Base-by-base conservation (phyloP, 92 coral and sea anemone genomes). In the Bergia puertoricense region DNA sequence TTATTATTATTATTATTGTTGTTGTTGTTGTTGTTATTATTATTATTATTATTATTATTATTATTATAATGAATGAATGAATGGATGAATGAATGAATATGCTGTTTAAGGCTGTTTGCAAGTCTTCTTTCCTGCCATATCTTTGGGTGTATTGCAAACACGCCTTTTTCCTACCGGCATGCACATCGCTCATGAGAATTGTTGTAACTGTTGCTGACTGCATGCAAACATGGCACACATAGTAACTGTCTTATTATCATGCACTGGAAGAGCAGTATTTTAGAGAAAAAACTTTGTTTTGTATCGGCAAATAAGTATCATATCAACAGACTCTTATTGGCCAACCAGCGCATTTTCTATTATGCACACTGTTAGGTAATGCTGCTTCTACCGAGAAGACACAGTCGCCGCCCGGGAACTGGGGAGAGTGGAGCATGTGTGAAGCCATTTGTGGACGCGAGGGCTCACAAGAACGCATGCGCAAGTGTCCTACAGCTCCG, bases 381-480 rank as follows among this genome's bases (percentile, higher is more conserved):
- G 16, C 56, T 62, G 74, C 3, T 4, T 36, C 38, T 20, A 68
- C 57, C 59, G 20, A 40, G 42, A 81, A 62, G 48, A 43, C 14
- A 62, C 86, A 81, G 86, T 8, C 40, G 4, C 37, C 73, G 39
- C 57, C 3, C 50, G 86, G 86, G 6, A 81, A 66, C 74, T 81
- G 86, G 86, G 86, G 18, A 20, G 18, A n/a, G 59, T 81, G 86
- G 86, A 44, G 86, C 4, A 0, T 18, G 23, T 81, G 76, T 68
- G 36, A 41, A 5, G 76, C 76, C 45, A 81, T n/a, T 8, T 81
- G 86, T 45, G 76, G 75, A 38, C 39, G 51, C 6, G 18, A 30
- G 5, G 86, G 40, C 8, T 40, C 86, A 8, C 75, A 81, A 43
- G 39, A 66, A 39, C 74, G 86, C 51, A 66, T 18, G 76, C 75